phyloP scores from a whole-genome alignment of 2,888 invertebrate genomes.

The Oxyteleia sp. region DNA sequence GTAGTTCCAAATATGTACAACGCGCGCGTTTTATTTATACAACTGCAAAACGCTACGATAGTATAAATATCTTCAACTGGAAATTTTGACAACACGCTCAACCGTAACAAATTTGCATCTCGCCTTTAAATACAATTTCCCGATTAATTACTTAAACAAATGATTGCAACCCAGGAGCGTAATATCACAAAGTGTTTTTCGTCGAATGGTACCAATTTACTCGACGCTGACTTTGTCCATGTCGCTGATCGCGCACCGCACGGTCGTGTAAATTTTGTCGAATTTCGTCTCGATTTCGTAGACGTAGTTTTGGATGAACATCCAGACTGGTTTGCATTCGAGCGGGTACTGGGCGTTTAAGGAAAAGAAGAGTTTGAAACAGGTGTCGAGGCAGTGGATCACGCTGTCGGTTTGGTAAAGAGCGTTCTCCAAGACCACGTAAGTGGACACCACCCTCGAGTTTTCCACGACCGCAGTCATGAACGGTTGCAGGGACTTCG shows the following conservation, averaged over 20 bases:
- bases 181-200: too few species aligned
- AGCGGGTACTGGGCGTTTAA: slow-evolving; percentile 52
- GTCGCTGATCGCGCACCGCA: slow-evolving; percentile 55
- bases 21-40: too few species aligned
- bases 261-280: slow-evolving; percentile 58
- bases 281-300: slow-evolving; percentile 59
- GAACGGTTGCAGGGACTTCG: slow-evolving; percentile 51
- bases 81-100: too few species aligned
- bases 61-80: too few species aligned
- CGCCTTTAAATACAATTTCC: too few species aligned
- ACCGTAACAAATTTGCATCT: too few species aligned
- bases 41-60: too few species aligned
- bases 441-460: slow-evolving; percentile 33
- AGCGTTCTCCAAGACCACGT: slow-evolving; percentile 49
- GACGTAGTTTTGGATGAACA: slow-evolving; percentile 59
- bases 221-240: slow-evolving; percentile 48
- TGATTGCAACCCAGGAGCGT: too few species aligned
- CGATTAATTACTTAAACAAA: too few species aligned
- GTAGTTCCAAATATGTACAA: too few species aligned
- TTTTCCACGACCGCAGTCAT: slow-evolving; percentile 51
- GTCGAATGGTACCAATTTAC: slow-evolving; percentile 19
- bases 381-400: slow-evolving; percentile 44
- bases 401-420: slow-evolving; percentile 58
- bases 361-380: slow-evolving; percentile 55
- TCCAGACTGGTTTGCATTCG: slow-evolving; percentile 59